A percentile compares a stretch with the other conserved stretches of the same genome.
Conservation (phyloP, 2,113 vertebrate genomes). For the Callospermophilus lateralis region DNA sequence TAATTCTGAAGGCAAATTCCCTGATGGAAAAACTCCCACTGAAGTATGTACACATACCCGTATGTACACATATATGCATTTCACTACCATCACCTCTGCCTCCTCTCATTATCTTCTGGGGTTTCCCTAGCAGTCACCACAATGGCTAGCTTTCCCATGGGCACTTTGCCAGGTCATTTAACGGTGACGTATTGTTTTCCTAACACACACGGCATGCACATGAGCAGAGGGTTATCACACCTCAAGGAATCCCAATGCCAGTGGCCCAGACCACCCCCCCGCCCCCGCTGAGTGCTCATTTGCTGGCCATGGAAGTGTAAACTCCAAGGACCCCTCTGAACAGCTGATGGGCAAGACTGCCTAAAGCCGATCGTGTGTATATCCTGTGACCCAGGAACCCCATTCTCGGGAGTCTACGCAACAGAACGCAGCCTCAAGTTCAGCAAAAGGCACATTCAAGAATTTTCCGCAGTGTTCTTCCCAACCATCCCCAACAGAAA, state of each 20-base stretch:
- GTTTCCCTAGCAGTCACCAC: background rate
- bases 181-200: background rate
- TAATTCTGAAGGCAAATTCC: constrained; percentile 24
- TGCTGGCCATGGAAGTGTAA: background rate
- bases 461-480: background rate
- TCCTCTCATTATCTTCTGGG: background rate
- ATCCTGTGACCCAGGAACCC: background rate
- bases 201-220: background rate
- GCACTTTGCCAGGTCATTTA: background rate
- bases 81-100: background rate
- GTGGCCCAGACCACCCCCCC: too few relatives aligned
- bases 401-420: background rate
- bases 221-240: background rate
- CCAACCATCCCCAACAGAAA: background rate
- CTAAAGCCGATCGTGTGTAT: background rate
- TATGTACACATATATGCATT: background rate
- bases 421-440: background rate
- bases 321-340: background rate
- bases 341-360: background rate
- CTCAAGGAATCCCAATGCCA: background rate
- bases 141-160: background rate
- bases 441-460: background rate
- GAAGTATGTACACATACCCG: background rate
- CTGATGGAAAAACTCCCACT: background rate
- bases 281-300: background rate